Percentiles rank a stretch among this genome's conserved stretches.
Conservation (phyloP, 2,888 invertebrate species). For the Brachypalpus laphriformis region DNA sequence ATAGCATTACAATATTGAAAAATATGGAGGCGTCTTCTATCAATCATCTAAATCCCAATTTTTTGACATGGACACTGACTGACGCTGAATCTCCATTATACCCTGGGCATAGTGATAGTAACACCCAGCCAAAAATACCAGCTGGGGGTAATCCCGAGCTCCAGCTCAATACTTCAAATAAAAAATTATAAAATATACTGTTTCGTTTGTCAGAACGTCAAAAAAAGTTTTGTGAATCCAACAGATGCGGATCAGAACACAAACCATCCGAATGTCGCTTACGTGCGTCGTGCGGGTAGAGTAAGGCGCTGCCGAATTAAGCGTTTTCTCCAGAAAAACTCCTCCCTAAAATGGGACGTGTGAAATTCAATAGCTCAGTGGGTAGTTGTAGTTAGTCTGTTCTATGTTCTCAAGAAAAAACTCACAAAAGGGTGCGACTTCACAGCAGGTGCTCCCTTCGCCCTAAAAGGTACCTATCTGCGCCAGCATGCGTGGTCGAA, state of each 20-base stretch:
- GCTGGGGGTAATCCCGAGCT: constrained; percentile 27
- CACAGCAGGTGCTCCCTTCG: constrained; percentile 43
- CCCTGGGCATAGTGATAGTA: not conserved
- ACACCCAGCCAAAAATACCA: constrained; percentile 38
- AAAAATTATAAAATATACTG: constrained; percentile 26
- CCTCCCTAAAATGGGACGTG: not conserved
- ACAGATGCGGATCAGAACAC: not conserved
- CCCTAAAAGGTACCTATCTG: not conserved
- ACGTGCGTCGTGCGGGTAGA: not conserved
- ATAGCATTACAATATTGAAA: constrained; percentile 25
- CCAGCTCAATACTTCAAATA: not conserved
- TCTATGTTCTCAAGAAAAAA: not conserved
- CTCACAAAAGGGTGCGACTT: constrained; percentile 39
- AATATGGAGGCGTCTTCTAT: constrained; percentile 58
- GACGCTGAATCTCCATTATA: constrained; percentile 63
- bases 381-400: constrained; percentile 7
- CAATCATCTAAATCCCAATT: constrained; percentile 52
- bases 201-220: constrained; percentile 29
- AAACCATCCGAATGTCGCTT: not conserved
- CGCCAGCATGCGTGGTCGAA: constrained; percentile 38
- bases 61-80: constrained; percentile 37
- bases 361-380: constrained; percentile 39
- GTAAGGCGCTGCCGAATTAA: constrained; percentile 33
- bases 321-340: not conserved
- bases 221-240: constrained; percentile 7